Conservation (phyloP, 2,113 vertebrate species). For the Ailurus styani region DNA sequence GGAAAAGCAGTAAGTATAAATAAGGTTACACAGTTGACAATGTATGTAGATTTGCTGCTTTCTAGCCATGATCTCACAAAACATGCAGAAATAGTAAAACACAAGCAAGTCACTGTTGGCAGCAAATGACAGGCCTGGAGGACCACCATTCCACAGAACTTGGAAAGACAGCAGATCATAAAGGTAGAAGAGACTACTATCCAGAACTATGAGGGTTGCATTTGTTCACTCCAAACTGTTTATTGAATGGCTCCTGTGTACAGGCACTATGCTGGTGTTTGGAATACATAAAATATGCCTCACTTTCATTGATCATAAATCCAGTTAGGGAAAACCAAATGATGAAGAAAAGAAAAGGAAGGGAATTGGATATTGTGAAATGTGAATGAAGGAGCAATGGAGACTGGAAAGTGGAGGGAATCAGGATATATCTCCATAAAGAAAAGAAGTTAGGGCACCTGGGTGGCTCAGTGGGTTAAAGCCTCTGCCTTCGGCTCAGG, state of each 20-base stretch:
- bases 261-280: neutral
- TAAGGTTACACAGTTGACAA: neutral
- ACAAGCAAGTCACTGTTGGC: neutral
- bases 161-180: neutral
- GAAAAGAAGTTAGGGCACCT: too few relatives aligned
- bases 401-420: neutral
- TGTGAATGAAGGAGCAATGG: neutral
- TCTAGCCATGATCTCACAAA: neutral
- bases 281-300: neutral
- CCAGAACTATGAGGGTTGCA: neutral
- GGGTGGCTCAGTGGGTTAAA: too few relatives aligned
- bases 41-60: neutral
- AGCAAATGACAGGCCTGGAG: neutral
- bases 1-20: neutral
- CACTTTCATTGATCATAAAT: neutral
- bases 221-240: neutral
- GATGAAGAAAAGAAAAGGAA: neutral
- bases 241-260: neutral
- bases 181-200: neutral
- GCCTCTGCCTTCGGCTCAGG: too few relatives aligned
- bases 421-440: neutral
- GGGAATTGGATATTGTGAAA: neutral
- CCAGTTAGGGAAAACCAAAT: neutral
- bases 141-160: neutral
- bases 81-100: neutral